Conservation (phyloP, 2,797 vertebrate species). For the Sciurus carolinensis region DNA sequence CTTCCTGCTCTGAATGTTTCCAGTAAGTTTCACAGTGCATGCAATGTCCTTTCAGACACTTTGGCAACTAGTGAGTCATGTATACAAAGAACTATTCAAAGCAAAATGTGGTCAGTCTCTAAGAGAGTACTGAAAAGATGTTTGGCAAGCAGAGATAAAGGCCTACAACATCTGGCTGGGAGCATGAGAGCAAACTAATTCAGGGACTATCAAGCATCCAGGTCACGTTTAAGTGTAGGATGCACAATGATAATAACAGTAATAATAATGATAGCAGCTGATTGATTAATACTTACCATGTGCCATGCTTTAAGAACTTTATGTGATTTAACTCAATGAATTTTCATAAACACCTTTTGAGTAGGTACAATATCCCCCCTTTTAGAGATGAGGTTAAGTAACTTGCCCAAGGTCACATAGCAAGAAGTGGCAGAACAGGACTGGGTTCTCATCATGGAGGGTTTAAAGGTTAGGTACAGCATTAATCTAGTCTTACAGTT, state of each 20-base stretch:
- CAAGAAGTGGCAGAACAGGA: not conserved
- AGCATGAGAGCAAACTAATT: slow-evolving; percentile 66
- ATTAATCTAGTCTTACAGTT: not conserved
- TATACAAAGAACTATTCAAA: slow-evolving; percentile 84
- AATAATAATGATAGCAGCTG: not conserved
- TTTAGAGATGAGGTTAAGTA: slow-evolving; percentile 51
- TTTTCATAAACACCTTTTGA: slow-evolving; percentile 21
- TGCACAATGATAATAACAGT: slow-evolving; percentile 5
- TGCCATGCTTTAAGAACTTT: slow-evolving; percentile 3
- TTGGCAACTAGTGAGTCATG: slow-evolving; percentile 81
- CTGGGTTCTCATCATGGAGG: not conserved
- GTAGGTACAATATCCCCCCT: not conserved
- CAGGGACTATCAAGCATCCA: slow-evolving; percentile 59
- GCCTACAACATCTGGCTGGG: slow-evolving; percentile 73
- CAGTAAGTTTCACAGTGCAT: slow-evolving; percentile 70
- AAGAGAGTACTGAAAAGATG: slow-evolving; percentile 79
- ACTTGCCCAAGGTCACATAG: not conserved
- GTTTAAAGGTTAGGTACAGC: not conserved
- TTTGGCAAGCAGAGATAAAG: slow-evolving; percentile 77
- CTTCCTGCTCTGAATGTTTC: slow-evolving; percentile 52
- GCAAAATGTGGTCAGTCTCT: slow-evolving; percentile 74
- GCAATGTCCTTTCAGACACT: slow-evolving; percentile 77
- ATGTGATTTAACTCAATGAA: not conserved
- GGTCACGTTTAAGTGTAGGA: slow-evolving; percentile 41
- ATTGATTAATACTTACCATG: not conserved